Evolutionary conservation across 2,888 invertebrate genomes (phyloP).

Genomic region (Schizotus pectinicornis): DNA sequence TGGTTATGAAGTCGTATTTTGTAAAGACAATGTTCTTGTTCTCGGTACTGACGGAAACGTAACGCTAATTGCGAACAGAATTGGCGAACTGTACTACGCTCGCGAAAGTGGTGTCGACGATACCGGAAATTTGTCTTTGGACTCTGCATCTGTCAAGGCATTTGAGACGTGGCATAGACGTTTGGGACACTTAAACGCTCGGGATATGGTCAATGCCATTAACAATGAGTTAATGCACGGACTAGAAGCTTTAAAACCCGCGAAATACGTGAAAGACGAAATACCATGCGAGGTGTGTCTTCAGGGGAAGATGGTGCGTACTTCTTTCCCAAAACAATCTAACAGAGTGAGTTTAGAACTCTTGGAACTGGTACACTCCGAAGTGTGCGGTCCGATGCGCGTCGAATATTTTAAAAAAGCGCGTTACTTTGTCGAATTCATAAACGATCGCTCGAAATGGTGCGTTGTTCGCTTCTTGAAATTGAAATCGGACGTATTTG

Average conservation of each 20-base stretch:
- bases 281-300: no score
- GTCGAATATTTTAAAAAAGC: slow-evolving; percentile 13
- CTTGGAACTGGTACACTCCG: slow-evolving; percentile 28
- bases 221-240: no score
- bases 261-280: no score
- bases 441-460: slow-evolving; percentile 38
- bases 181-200: no score
- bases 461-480: slow-evolving; percentile 35
- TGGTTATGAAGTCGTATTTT: slow-evolving; percentile 17
- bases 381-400: not conserved
- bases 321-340: no score
- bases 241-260: no score
- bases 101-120: not conserved
- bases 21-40: slow-evolving; percentile 15
- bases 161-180: slow-evolving; percentile 26
- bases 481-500: slow-evolving; percentile 35
- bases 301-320: no score
- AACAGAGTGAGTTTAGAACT: no score
- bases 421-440: slow-evolving; percentile 38
- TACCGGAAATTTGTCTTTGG: not conserved
- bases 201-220: no score
- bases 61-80: no score
- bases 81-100: slow-evolving; percentile 12
- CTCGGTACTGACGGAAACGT: not conserved
- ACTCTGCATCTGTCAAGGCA: no score